Percentiles rank a stretch among this genome's conserved stretches.
Conservation (phyloP, 2,797 vertebrate genomes). For the Clamator glandarius region DNA sequence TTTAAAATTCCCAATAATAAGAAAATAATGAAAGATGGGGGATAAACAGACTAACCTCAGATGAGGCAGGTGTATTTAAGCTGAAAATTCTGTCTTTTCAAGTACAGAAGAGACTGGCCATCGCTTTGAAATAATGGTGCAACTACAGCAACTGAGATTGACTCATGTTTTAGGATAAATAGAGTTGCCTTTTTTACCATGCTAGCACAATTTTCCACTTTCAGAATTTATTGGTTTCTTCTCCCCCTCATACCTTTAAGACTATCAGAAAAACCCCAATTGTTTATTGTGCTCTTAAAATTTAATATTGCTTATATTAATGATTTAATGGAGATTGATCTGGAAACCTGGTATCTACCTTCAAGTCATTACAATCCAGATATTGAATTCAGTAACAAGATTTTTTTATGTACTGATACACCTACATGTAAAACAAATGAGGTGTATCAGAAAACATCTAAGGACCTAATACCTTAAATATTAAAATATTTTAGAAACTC, state of each 20-base stretch:
- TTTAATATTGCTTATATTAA: background rate
- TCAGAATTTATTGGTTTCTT: background rate
- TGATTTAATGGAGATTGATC: background rate
- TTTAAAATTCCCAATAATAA: conserved; percentile 18
- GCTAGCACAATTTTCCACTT: background rate
- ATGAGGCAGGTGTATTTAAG: background rate
- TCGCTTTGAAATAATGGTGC: background rate
- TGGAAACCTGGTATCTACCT: background rate
- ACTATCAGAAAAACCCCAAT: background rate
- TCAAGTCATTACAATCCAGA: background rate
- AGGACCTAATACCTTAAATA: conserved; percentile 22
- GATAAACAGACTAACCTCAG: background rate
- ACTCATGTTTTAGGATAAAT: background rate
- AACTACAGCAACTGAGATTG: background rate
- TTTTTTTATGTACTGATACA: background rate
- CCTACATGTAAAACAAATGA: background rate
- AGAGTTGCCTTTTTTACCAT: background rate
- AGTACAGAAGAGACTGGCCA: background rate
- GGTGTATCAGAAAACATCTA: background rate
- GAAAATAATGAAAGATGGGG: conserved; percentile 9
- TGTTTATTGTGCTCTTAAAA: background rate
- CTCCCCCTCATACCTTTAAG: background rate
- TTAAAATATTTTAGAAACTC: conserved; percentile 12
- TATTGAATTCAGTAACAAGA: background rate
- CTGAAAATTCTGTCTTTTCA: background rate